Conservation (phyloP, 2,797 vertebrate species). For the Takifugu rubripes region DNA sequence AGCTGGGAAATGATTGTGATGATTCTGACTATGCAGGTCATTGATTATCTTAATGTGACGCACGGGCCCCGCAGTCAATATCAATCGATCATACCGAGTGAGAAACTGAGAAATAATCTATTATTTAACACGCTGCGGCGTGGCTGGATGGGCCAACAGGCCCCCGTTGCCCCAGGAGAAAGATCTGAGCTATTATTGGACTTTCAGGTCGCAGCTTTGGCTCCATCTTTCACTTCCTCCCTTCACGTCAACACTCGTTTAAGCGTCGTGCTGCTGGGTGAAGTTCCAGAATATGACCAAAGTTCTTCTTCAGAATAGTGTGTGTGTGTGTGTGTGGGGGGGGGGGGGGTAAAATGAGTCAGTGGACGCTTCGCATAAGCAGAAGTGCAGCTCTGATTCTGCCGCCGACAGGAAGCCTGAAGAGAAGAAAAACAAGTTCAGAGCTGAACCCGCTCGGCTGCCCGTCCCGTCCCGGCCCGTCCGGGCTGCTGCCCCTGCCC, state of each 20-base stretch:
- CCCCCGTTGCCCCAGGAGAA: slow-evolving; percentile 2
- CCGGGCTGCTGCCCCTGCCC: slow-evolving; percentile 29
- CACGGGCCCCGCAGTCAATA: neutral
- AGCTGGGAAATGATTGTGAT: too few species aligned
- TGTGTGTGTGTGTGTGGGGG: too few species aligned
- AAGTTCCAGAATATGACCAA: too few species aligned
- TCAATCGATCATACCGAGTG: neutral
- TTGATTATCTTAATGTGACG: neutral
- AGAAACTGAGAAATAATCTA: slow-evolving; percentile 15
- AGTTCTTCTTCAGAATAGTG: too few species aligned
- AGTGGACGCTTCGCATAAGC: too few species aligned
- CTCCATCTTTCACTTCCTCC: neutral
- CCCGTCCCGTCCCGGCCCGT: slow-evolving; percentile 29
- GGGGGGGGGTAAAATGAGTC: too few species aligned
- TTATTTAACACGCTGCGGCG: slow-evolving; percentile 26
- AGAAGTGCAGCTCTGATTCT: too few species aligned
- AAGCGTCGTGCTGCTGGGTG: too few species aligned
- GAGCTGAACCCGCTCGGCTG: slow-evolving; percentile 45
- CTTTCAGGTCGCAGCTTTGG: neutral
- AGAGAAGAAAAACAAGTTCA: slow-evolving; percentile 33
- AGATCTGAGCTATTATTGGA: slow-evolving; percentile 7
- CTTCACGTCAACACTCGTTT: too few species aligned
- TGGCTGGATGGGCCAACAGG: slow-evolving; percentile 11
- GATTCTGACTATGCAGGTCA: neutral
- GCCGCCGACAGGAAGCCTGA: slow-evolving; percentile 1